Evolutionary conservation across 2,888 invertebrate genomes (phyloP).

Genomic region (Lingula anatina): DNA sequence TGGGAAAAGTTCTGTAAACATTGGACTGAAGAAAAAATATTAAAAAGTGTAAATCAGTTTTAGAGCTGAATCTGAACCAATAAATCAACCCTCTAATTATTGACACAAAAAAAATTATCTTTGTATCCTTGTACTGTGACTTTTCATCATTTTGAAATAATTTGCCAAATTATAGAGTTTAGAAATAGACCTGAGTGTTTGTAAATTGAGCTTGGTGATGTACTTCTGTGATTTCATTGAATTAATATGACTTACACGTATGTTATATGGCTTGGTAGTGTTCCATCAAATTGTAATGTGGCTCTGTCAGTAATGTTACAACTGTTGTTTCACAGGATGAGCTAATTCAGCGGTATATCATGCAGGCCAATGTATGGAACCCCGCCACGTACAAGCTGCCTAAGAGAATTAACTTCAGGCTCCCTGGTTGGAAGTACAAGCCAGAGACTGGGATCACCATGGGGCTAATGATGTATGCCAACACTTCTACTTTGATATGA

Average conservation of each 20-base stretch:
- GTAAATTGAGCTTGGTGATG: no score
- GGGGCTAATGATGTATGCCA: constrained; percentile 64
- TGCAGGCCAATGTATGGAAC: constrained; percentile 58
- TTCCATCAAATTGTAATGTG: not conserved
- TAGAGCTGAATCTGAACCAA: no score
- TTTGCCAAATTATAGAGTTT: not conserved
- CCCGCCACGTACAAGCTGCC: constrained; percentile 74
- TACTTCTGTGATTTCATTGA: no score
- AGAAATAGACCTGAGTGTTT: not conserved
- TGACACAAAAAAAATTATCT: no score
- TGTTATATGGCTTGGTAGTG: no score
- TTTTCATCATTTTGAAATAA: no score
- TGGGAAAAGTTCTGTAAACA: no score
- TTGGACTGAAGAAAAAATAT: no score
- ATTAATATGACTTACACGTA: no score
- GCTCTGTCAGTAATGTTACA: not conserved
- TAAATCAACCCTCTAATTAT: no score
- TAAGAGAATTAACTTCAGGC: constrained; percentile 64
- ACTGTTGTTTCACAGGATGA: constrained; percentile 20
- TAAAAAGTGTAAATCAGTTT: no score
- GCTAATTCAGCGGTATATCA: constrained; percentile 37
- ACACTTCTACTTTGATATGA: constrained; percentile 10
- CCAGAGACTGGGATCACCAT: constrained; percentile 68
- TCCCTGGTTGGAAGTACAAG: constrained; percentile 62
- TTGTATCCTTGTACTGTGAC: no score